These are phyloP conservation scores for Eulemur rufifrons DNA, from an alignment of 2,113 vertebrate species.

Conservation along the genomic window DNA sequence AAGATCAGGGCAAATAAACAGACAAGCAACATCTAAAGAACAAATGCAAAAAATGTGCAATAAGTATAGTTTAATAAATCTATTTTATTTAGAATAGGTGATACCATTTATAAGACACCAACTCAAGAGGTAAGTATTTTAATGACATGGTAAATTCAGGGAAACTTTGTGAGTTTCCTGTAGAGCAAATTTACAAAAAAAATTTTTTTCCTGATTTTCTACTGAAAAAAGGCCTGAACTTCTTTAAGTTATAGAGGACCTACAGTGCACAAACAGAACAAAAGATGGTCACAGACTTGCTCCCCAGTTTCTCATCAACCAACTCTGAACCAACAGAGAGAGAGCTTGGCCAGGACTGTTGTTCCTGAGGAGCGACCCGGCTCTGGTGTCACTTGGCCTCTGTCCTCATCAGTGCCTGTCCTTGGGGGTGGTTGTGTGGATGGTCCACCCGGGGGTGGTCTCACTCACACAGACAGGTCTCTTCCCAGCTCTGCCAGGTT, in stretches of 20 bases:
- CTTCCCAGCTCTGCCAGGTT: background rate
- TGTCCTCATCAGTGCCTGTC: background rate
- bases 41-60: background rate
- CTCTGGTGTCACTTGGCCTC: background rate
- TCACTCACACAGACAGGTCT: background rate
- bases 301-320: background rate
- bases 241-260: background rate
- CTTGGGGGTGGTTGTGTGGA: background rate
- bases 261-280: background rate
- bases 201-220: background rate
- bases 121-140: background rate
- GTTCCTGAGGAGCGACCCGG: background rate
- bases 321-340: background rate
- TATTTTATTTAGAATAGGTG: background rate
- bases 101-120: background rate
- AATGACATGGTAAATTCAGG: background rate
- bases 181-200: background rate
- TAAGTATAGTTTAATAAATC: background rate
- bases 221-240: background rate
- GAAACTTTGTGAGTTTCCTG: background rate
- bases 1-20: background rate
- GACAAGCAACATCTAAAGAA: background rate
- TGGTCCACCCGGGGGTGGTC: background rate
- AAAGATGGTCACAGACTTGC: background rate
- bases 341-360: accelerated